Conservation (phyloP, 2,113 vertebrate genomes). For the Burhinus bistriatus region DNA sequence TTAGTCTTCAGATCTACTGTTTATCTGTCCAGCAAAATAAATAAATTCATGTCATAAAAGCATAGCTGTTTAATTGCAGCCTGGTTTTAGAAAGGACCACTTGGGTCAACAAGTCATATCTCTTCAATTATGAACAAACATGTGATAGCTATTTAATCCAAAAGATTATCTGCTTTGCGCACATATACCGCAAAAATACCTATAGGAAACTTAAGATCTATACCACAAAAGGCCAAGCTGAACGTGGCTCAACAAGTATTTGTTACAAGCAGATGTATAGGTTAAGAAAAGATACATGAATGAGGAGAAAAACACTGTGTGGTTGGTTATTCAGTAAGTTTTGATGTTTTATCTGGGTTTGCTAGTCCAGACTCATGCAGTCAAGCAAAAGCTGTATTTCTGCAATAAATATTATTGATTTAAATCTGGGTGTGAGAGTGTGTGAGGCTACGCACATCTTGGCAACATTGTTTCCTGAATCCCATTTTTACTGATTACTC, state of each 20-base stretch:
- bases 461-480: neutral
- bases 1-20: neutral
- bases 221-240: neutral
- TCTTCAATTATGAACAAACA: neutral
- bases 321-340: neutral
- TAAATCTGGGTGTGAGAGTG: neutral
- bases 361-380: neutral
- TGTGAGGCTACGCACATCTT: neutral
- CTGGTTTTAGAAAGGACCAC: neutral
- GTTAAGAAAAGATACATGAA: neutral
- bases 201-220: neutral
- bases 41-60: neutral
- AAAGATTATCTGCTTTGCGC: neutral
- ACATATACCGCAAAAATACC: neutral
- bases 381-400: neutral
- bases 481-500: neutral
- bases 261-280: neutral
- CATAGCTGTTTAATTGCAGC: neutral
- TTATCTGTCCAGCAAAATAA: neutral
- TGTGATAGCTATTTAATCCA: neutral
- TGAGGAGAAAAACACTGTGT: neutral
- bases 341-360: neutral
- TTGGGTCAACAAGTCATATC: neutral
- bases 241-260: neutral
- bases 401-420: neutral